Evolutionary conservation across 92 coral and sea anemone genomes (phyloP).

Genomic region (Siderastrea siderea): DNA sequence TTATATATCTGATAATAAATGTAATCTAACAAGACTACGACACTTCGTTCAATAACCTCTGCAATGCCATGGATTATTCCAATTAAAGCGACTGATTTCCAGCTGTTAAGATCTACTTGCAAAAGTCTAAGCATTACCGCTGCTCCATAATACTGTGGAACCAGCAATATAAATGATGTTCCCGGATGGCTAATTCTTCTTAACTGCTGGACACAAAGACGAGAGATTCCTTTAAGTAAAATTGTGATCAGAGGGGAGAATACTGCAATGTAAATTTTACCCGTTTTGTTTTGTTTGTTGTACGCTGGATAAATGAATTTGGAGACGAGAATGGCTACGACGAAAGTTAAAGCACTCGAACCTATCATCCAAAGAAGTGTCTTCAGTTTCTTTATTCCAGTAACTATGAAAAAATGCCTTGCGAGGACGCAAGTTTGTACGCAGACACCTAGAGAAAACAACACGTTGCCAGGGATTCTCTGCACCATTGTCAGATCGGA

Average conservation of each 20-base stretch:
- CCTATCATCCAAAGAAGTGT: slow-evolving; percentile 1
- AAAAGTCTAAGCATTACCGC: neutral
- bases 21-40: slow-evolving; percentile 10
- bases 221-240: neutral
- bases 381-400: neutral
- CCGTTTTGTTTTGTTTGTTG: neutral
- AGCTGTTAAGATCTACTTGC: slow-evolving; percentile 3
- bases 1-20: slow-evolving; percentile 2
- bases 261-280: neutral
- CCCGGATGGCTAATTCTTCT: slow-evolving; percentile 12
- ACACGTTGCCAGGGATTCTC: slow-evolving; percentile 1
- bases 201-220: neutral
- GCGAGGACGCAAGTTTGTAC: neutral
- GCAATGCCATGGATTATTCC: too few species aligned
- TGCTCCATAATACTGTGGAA: slow-evolving; percentile 13
- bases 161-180: slow-evolving; percentile 6
- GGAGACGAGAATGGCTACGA: neutral
- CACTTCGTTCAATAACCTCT: neutral
- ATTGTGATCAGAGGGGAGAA: neutral
- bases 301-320: slow-evolving; percentile 2
- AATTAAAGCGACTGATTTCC: slow-evolving; percentile 3
- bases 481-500: neutral
- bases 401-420: neutral
- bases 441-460: neutral
- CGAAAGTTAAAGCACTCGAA: neutral